Conservation (phyloP, 2,113 vertebrate species). For the Carollia perspicillata region DNA sequence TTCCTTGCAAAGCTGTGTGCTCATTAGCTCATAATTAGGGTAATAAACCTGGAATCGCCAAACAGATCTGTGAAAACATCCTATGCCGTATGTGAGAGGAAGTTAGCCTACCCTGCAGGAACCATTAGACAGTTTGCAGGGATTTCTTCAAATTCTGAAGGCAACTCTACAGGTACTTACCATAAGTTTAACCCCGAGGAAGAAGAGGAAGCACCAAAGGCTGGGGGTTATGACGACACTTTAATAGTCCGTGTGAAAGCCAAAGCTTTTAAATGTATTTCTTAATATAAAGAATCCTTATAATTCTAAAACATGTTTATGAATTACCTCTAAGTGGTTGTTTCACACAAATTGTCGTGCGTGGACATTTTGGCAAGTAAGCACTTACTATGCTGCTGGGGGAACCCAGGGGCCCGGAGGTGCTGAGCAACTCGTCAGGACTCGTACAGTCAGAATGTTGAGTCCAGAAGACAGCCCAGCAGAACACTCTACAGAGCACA, state of each 20-base stretch:
- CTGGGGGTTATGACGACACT: background rate
- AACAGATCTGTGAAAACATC: slow-evolving; percentile 55
- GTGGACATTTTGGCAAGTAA: background rate
- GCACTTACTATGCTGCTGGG: background rate
- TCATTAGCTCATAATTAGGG: slow-evolving; percentile 67
- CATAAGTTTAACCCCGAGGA: slow-evolving; percentile 19
- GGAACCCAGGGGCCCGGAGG: background rate
- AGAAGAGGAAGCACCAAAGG: background rate
- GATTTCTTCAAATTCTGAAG: slow-evolving; percentile 38
- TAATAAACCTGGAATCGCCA: slow-evolving; percentile 64
- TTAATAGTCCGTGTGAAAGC: background rate
- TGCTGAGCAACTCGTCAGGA: slow-evolving; percentile 34
- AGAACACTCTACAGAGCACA: background rate
- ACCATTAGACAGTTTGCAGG: background rate
- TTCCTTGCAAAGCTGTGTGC: slow-evolving; percentile 44
- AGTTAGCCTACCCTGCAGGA: background rate
- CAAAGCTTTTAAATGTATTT: background rate
- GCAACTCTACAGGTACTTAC: background rate
- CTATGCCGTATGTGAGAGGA: background rate
- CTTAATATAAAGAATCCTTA: background rate
- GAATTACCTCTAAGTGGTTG: background rate
- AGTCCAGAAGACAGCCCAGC: background rate
- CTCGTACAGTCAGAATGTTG: background rate
- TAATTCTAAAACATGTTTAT: background rate
- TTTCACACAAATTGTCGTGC: background rate